Base-by-base conservation (phyloP, 2,113 vertebrate species). In the Fulmarus glacialis region DNA sequence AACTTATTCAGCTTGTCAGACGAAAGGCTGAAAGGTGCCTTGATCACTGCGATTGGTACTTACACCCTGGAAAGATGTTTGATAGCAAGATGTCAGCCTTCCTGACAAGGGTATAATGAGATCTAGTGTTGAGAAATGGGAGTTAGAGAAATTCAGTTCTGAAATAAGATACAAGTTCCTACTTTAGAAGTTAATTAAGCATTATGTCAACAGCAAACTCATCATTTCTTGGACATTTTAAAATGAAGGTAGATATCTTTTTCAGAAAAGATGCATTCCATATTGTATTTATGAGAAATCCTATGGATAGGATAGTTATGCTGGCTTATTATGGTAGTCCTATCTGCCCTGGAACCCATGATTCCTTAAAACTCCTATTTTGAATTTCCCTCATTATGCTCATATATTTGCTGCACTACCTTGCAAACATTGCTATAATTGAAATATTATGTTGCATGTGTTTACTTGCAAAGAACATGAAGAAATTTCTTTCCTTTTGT, bases 101-200 rank as follows among this genome's bases (percentile, higher is more conserved):
- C 73, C 87, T 93, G 96, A 96, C 93, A 96, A 73, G 22, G 52
- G 66, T 27, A 94, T 95, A 97, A 95, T 95, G 91, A 97, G 91
- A 90, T 91, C 56, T 56, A 80, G 73, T 56, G 43, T 12, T 74
- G 73, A 87, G 73, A 85, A 89, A 95, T 11, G 73, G 47, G 71
- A 96, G 68, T 75, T 89, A 56, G 2, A 88, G 87, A 91, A 75
- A 93, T 60, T 64, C 78, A 59, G 48, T 36, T 74, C 78, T 60
- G 73, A 90, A 96, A 75, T 60, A 94, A 89, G 89, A 72, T 52
- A 94, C 55, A 90, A 90, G 43, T 48, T 91, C 66, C 66, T 82
- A 30, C 56, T 91, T 85, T 36, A 78, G 52, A 79, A 72, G 27
- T 45, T 85, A 96, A 97, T 96, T 91, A 97, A 93, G 62, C 73